A percentile compares a stretch with the other conserved stretches of the same genome.
Conservation (phyloP, 2,113 vertebrate genomes). For the Charina bottae region DNA sequence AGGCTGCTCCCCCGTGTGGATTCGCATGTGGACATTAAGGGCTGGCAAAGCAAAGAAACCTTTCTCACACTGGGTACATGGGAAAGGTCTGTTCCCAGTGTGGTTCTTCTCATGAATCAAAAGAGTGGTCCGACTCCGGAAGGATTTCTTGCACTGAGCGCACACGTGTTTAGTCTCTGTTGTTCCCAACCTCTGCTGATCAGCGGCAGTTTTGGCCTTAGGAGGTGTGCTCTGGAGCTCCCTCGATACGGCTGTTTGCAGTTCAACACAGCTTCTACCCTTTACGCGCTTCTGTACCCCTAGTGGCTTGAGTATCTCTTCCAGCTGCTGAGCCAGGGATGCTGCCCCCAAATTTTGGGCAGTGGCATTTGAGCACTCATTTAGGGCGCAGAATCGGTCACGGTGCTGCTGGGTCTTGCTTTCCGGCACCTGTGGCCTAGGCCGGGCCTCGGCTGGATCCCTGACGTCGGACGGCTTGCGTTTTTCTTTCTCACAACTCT, state of each 20-base stretch:
- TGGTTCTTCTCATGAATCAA: conserved; percentile 1
- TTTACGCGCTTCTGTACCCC: not conserved
- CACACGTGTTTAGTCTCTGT: not conserved
- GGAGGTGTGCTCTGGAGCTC: not conserved
- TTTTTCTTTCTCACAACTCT: not conserved
- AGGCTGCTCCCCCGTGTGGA: conserved; percentile 3
- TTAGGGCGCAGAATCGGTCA: not conserved
- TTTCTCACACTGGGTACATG: not conserved
- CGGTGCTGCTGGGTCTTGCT: not conserved
- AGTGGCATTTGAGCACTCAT: not conserved
- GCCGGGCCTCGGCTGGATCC: not conserved
- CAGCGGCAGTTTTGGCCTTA: fast-evolving
- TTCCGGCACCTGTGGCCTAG: not conserved
- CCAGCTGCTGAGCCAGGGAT: not conserved
- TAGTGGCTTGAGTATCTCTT: too few species aligned
- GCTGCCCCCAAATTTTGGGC: not conserved
- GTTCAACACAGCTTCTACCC: not conserved
- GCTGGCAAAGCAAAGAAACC: not conserved
- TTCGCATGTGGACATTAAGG: conserved; percentile 2
- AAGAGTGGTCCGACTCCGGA: not conserved
- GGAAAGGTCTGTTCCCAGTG: not conserved
- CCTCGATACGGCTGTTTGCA: not conserved
- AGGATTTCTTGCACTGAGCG: not conserved
- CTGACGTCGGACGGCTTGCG: too few species aligned
- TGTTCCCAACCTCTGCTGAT: not conserved